Conservation (phyloP, 2,797 vertebrate species). For the Apodemus agrarius region DNA sequence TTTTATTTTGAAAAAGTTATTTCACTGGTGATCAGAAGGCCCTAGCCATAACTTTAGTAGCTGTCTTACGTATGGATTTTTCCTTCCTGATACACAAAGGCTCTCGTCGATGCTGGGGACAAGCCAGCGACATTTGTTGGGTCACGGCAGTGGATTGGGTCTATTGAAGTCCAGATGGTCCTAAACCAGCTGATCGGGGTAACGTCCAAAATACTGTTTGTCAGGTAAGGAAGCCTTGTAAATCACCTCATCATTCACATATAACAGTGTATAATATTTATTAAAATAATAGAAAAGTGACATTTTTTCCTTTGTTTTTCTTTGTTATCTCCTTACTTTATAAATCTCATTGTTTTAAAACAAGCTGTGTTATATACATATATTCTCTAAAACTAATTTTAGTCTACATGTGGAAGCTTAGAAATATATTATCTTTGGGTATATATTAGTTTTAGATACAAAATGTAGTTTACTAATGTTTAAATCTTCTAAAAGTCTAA, state of each 20-base stretch:
- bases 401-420: not conserved
- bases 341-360: conserved; percentile 32
- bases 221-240: conserved; percentile 90
- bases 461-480: not conserved
- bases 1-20: not conserved
- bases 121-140: conserved; percentile 94
- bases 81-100: conserved; percentile 85
- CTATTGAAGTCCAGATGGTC: conserved; percentile 95
- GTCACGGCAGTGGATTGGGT: conserved; percentile 97
- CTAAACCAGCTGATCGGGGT: conserved; percentile 93
- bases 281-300: conserved; percentile 5
- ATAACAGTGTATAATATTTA: conserved; percentile 21
- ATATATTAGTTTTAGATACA: not conserved
- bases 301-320: not conserved
- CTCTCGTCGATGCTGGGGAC: conserved; percentile 95
- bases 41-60: conserved; percentile 29
- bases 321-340: not conserved
- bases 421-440: conserved; percentile 39
- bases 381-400: not conserved
- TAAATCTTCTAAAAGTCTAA: conserved; percentile 17
- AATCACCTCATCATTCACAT: conserved; percentile 25
- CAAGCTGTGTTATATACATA: not conserved
- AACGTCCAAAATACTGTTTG: conserved; percentile 97
- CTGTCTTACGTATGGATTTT: not conserved
- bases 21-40: not conserved